Conservation (phyloP, 2,888 invertebrate genomes). For the Tricholauxania praeusta region DNA sequence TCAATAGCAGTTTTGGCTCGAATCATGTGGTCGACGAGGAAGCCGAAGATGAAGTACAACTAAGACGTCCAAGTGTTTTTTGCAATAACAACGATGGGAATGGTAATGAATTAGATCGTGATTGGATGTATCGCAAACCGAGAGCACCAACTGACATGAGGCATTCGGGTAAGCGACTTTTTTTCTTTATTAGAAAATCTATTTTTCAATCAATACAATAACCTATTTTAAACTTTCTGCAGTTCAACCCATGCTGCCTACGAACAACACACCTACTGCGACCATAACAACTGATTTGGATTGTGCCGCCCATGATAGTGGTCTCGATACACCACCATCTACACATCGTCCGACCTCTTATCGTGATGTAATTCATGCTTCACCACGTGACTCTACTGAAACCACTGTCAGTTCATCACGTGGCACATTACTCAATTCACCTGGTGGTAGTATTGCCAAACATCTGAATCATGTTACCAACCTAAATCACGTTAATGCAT, state of each 20-base stretch:
- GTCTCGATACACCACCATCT: slow-evolving; percentile 69
- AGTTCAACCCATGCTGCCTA: slow-evolving; percentile 69
- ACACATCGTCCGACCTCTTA: slow-evolving; percentile 68
- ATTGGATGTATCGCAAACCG: slow-evolving; percentile 67
- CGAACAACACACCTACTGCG: slow-evolving; percentile 41
- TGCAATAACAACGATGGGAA: slow-evolving; percentile 61
- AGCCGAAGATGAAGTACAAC: slow-evolving; percentile 65
- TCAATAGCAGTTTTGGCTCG: slow-evolving; percentile 65
- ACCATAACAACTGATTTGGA: slow-evolving; percentile 70
- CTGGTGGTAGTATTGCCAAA: slow-evolving; percentile 64
- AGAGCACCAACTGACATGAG: slow-evolving; percentile 66
- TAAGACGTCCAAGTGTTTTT: slow-evolving; percentile 62
- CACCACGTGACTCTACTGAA: slow-evolving; percentile 63
- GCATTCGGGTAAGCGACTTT: slow-evolving; percentile 61
- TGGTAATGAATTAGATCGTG: slow-evolving; percentile 65
- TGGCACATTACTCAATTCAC: slow-evolving; percentile 64
- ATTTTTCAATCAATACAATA: background rate
- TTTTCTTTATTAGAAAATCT: background rate
- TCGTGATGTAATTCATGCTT: slow-evolving; percentile 58
- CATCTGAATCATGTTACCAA: slow-evolving; percentile 61
- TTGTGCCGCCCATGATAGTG: slow-evolving; percentile 70
- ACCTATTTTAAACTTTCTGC: slow-evolving; percentile 42
- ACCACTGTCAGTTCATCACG: slow-evolving; percentile 66
- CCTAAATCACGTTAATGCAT: slow-evolving; percentile 59
- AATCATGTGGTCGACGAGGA: slow-evolving; percentile 67